phyloP scores from a whole-genome alignment of 1,140 invertebrate species.

The Ridgeia piscesae region DNA sequence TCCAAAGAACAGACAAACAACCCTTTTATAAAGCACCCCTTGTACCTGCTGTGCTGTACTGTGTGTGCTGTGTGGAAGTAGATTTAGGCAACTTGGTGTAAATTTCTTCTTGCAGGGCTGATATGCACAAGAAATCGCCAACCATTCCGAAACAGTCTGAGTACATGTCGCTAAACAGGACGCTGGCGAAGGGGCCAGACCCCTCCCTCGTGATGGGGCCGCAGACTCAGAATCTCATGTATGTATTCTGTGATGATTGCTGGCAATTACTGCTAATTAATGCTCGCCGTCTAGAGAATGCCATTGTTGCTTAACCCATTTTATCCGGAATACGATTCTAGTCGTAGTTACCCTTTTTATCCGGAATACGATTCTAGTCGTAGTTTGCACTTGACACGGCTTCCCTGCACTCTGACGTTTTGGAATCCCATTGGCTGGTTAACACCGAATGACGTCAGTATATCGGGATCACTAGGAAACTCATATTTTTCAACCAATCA shows the following conservation, averaged over 20 bases:
- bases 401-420: no score
- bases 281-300: neutral
- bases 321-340: neutral
- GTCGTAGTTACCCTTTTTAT: no score
- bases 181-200: neutral
- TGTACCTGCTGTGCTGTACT: no score
- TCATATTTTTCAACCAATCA: no score
- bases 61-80: neutral
- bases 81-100: neutral
- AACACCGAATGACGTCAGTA: no score
- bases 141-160: neutral
- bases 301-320: neutral
- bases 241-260: neutral
- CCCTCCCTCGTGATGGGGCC: neutral
- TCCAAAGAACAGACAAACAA: no score
- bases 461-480: no score
- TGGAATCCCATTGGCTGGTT: no score
- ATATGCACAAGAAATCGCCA: neutral
- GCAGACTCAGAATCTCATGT: neutral
- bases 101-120: neutral
- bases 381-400: no score
- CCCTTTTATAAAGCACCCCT: no score
- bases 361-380: no score
- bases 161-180: neutral
- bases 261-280: neutral